A percentile compares a stretch with the other conserved stretches of the same genome.
phyloP scores from a whole-genome alignment of 2,113 vertebrate genomes.

The Seriola quinqueradiata region DNA sequence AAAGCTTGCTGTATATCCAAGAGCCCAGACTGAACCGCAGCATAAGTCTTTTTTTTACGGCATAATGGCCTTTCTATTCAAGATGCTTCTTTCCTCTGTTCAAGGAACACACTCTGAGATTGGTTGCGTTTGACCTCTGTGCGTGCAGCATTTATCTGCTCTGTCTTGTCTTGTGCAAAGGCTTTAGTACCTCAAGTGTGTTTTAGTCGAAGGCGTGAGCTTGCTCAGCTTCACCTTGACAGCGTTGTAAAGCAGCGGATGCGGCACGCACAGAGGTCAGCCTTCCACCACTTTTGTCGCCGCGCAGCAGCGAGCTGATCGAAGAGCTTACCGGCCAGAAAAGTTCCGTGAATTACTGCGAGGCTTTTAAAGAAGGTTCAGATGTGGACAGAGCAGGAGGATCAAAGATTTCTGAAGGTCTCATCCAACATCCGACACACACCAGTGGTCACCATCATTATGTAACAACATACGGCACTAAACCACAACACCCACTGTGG shows the following conservation, averaged over 20 bases:
- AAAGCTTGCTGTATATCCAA: conserved; percentile 15
- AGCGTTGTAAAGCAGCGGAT: conserved; percentile 22
- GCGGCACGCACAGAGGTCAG: conserved; percentile 29
- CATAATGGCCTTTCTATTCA: conserved; percentile 43
- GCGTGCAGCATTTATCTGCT: conserved; percentile 42
- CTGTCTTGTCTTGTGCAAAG: conserved; percentile 16
- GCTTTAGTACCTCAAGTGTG: conserved; percentile 10
- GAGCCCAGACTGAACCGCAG: conserved; percentile 26
- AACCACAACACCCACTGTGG: neutral
- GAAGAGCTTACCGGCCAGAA: neutral
- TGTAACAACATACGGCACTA: conserved; percentile 9
- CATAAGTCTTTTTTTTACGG: conserved; percentile 46
- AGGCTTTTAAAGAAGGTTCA: conserved; percentile 19
- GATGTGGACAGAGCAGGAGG: neutral
- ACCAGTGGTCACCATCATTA: conserved; percentile 1
- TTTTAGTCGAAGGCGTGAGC: conserved; percentile 22
- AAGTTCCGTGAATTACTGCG: conserved; percentile 10
- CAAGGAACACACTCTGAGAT: conserved; percentile 24
- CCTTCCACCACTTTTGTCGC: neutral
- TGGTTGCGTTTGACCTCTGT: conserved; percentile 40
- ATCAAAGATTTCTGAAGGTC: conserved; percentile 1
- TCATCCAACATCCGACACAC: neutral
- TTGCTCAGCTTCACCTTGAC: conserved; percentile 45
- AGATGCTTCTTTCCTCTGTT: conserved; percentile 7
- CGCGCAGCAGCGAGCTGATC: conserved; percentile 8